These are phyloP conservation scores for Sander vitreus DNA, from an alignment of 2,113 vertebrate species.

Conservation along the genomic window DNA sequence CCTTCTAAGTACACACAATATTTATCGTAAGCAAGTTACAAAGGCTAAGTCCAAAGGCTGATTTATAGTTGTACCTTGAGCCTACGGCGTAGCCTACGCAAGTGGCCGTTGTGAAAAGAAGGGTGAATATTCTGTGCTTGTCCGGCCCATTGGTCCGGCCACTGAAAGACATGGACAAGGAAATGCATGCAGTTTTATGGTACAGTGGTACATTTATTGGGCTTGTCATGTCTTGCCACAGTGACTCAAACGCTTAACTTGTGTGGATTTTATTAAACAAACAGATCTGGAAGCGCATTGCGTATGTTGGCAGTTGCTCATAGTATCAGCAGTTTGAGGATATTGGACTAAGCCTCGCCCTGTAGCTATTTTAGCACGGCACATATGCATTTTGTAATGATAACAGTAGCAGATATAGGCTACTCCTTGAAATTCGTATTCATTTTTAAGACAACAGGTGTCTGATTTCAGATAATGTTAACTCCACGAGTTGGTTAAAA, in stretches of 20 bases:
- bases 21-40: constrained; percentile 56
- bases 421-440: neutral
- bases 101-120: too few relatives aligned
- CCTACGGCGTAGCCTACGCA: too few relatives aligned
- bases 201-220: neutral
- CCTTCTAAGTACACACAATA: constrained; percentile 22
- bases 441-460: neutral
- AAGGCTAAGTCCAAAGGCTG: neutral
- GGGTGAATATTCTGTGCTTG: too few relatives aligned
- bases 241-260: constrained; percentile 25
- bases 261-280: constrained; percentile 20
- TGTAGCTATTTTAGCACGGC: neutral
- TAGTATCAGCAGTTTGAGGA: neutral
- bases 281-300: constrained; percentile 1
- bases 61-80: too few relatives aligned
- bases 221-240: constrained; percentile 8
- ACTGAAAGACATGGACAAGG: too few relatives aligned
- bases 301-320: constrained; percentile 27
- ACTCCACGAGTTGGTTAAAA: neutral
- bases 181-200: neutral
- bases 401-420: neutral
- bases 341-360: neutral
- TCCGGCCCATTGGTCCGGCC: too few relatives aligned
- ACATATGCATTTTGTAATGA: neutral
- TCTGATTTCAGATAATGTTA: neutral